These are phyloP conservation scores for Temnothorax ravouxi DNA, from an alignment of 2,888 invertebrate genomes.

Conservation along the genomic window DNA sequence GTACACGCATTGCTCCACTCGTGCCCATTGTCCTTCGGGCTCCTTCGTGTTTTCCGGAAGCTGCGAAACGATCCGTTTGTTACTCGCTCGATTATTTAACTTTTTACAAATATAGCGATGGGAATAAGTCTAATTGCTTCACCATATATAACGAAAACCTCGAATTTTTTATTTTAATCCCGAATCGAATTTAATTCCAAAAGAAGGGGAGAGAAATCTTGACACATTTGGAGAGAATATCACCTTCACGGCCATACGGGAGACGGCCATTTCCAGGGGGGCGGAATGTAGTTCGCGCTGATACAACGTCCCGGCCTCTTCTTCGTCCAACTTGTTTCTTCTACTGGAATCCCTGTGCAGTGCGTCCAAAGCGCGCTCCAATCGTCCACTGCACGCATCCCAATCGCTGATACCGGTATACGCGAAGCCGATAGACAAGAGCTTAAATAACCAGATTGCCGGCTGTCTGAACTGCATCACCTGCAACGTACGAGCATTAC, in stretches of 20 bases:
- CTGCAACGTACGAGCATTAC: constrained; percentile 46
- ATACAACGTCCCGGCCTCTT: constrained; percentile 80
- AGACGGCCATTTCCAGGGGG: constrained; percentile 83
- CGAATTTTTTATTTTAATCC: too few species aligned
- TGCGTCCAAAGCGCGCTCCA: constrained; percentile 84
- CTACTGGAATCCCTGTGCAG: constrained; percentile 80
- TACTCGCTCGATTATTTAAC: too few species aligned
- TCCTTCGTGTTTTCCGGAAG: constrained; percentile 77
- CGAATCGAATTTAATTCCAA: too few species aligned
- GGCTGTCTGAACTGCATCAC: constrained; percentile 68
- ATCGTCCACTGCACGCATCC: constrained; percentile 82
- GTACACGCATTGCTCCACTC: constrained; percentile 92
- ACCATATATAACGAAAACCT: too few species aligned
- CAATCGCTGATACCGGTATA: constrained; percentile 73
- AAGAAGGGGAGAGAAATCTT: neutral
- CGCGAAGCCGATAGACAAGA: constrained; percentile 64
- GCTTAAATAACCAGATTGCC: constrained; percentile 65
- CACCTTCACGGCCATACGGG: constrained; percentile 83
- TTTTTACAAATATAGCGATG: too few species aligned
- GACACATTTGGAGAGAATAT: neutral
- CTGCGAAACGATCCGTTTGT: constrained; percentile 63
- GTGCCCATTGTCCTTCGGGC: constrained; percentile 81
- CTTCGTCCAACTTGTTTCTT: constrained; percentile 79
- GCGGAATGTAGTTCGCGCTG: constrained; percentile 81
- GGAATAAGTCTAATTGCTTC: too few species aligned